phyloP scores from a whole-genome alignment of 2,113 vertebrate genomes.

The Antigone vipio region DNA sequence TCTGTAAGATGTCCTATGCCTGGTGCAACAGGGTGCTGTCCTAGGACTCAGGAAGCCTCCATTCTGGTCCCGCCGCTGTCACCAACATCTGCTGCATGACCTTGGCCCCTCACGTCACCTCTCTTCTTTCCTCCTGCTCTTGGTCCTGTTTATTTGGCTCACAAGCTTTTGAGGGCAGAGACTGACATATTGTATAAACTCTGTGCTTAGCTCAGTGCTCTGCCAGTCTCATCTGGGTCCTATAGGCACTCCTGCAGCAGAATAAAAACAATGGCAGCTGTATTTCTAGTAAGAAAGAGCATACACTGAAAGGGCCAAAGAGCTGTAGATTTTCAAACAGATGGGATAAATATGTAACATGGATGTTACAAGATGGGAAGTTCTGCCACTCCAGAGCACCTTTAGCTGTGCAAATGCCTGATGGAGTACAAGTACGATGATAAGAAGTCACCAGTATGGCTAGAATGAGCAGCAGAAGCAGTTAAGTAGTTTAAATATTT shows the following conservation, averaged over 20 bases:
- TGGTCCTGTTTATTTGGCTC: background rate
- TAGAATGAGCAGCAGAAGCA: background rate
- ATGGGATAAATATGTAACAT: background rate
- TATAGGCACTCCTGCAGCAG: background rate
- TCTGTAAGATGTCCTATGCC: background rate
- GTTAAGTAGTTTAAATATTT: background rate
- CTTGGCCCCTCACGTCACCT: background rate
- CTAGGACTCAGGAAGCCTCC: background rate
- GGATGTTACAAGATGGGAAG: background rate
- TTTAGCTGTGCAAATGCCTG: background rate
- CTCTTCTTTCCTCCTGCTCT: background rate
- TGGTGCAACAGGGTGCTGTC: background rate
- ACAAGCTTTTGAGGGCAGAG: background rate
- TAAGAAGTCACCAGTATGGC: background rate
- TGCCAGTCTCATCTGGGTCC: background rate
- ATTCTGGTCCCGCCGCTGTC: background rate
- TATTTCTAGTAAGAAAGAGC: background rate
- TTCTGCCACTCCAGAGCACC: background rate
- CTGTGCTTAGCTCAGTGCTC: background rate
- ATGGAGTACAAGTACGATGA: background rate
- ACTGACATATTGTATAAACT: background rate
- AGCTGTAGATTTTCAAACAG: background rate
- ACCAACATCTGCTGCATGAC: rapidly evolving
- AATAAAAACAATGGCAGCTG: background rate
- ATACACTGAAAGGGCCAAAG: background rate